phyloP scores from a whole-genome alignment of 2,113 vertebrate species.

The Terrapene triunguis region DNA sequence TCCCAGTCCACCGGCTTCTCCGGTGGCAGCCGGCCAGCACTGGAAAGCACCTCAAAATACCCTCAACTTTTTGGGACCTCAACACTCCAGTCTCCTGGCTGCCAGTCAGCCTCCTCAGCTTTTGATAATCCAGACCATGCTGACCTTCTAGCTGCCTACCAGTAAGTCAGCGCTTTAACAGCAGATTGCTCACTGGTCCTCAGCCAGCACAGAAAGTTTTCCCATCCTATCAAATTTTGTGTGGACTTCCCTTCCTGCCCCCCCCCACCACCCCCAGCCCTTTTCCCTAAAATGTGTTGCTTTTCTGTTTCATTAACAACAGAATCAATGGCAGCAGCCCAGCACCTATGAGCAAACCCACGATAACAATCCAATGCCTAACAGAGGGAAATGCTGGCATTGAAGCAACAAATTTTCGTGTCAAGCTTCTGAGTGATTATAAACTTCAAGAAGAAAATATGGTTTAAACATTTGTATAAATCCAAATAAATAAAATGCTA shows the following conservation, averaged over 20 bases:
- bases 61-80: neutral
- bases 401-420: neutral
- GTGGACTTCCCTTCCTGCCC: neutral
- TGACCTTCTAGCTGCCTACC: neutral
- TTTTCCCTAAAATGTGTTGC: neutral
- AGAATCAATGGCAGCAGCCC: neutral
- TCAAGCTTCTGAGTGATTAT: neutral
- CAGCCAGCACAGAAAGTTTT: neutral
- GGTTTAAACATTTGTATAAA: neutral
- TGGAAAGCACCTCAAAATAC: neutral
- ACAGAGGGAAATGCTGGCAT: neutral
- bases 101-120: neutral
- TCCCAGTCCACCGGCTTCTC: neutral
- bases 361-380: neutral
- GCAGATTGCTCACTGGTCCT: rapidly evolving
- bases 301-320: neutral
- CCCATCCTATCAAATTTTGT: too few species aligned
- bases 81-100: neutral
- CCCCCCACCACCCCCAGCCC: too few species aligned
- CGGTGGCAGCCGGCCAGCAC: neutral
- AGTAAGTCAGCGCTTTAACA: neutral
- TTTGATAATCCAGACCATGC: neutral
- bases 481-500: neutral
- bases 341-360: neutral
- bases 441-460: neutral